Base-by-base conservation (phyloP, 2,888 invertebrate species). In the Protonemura montana region DNA sequence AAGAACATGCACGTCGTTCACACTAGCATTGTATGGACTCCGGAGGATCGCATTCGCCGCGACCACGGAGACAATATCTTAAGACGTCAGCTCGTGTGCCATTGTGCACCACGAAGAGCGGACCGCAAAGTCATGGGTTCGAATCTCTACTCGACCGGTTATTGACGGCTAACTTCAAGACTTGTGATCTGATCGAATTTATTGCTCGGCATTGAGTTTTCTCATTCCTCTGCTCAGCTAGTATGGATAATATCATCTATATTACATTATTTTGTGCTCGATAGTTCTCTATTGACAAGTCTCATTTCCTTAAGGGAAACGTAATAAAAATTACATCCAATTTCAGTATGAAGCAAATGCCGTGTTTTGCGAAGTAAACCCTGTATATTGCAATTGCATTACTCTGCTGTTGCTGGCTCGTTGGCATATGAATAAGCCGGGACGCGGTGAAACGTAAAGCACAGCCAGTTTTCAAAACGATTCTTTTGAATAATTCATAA, bases 401-500 rank as follows among this genome's bases (percentile, higher is more conserved):
- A 30, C n/a, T 30, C 26, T 27, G 7, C 26, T 78, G 78, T 27
- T 27, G n/a, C 27, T 26, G n/a, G 26, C 25, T 35, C 28, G n/a
- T 16, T 10, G 78, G 27, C 1, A 78, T 78, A n/a, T 78, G 78
- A 78, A 78, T 78, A 78, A 27, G 78, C 5, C 10, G 59, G 6
- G 41, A 10, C 13, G 59, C 59, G 59, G 59, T 27, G 81, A n/a
- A 28, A 81, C 81, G 30, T 41, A 21, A 41, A 82, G 82, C 41
- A 35, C 35, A 82, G 82, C 82, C 35, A 82, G 82, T 41, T 82
- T 82, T 30, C 81, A 29, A 82, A 26, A 76, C 59, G 13, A 29
- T 6, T 27, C 84, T 84, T 76, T 25, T 84, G 84, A 84, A 84
- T 84, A 84, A 84, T 84, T 59, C 84, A 84, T 26, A 27, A 16